Evolutionary conservation across 2,113 vertebrate species (phyloP).

Genomic region (Siphamia tubifer): DNA sequence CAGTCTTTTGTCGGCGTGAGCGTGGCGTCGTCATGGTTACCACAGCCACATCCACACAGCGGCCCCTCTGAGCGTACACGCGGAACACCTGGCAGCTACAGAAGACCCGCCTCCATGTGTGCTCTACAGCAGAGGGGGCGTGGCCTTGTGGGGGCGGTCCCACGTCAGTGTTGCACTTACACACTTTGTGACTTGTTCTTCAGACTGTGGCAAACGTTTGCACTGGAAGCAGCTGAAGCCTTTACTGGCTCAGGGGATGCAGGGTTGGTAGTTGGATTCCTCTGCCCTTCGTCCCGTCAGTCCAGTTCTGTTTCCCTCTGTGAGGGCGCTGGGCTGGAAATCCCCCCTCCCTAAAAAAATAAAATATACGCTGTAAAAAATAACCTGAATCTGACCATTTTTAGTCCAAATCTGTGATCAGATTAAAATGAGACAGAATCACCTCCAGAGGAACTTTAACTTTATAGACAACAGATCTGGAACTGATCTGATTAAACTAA

Average conservation of each 20-base stretch:
- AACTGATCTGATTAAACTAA: too few relatives aligned
- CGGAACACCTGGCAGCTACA: conserved; percentile 56
- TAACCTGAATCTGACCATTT: too few relatives aligned
- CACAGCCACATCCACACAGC: too few relatives aligned
- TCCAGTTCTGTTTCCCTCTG: conserved; percentile 63
- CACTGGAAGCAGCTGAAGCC: conserved; percentile 55
- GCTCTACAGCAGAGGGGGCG: background rate
- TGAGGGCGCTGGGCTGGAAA: conserved; percentile 66
- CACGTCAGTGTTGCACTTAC: conserved; percentile 60
- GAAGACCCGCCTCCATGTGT: background rate
- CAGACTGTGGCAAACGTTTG: conserved; percentile 45
- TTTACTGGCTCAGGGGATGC: conserved; percentile 29
- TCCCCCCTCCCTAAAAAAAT: too few relatives aligned
- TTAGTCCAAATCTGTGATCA: too few relatives aligned
- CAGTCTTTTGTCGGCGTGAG: conserved; percentile 54
- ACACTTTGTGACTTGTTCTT: conserved; percentile 47
- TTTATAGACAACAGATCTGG: too few relatives aligned
- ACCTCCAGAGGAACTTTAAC: too few relatives aligned
- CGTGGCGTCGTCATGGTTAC: rapidly evolving
- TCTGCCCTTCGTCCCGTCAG: conserved; percentile 26
- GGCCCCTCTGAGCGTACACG: background rate
- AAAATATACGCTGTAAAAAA: too few relatives aligned
- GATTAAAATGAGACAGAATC: too few relatives aligned
- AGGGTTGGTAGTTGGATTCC: conserved; percentile 26
- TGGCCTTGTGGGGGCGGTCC: too few relatives aligned